Conservation (phyloP, 2,888 invertebrate genomes). For the Eupithecia dodoneata region DNA sequence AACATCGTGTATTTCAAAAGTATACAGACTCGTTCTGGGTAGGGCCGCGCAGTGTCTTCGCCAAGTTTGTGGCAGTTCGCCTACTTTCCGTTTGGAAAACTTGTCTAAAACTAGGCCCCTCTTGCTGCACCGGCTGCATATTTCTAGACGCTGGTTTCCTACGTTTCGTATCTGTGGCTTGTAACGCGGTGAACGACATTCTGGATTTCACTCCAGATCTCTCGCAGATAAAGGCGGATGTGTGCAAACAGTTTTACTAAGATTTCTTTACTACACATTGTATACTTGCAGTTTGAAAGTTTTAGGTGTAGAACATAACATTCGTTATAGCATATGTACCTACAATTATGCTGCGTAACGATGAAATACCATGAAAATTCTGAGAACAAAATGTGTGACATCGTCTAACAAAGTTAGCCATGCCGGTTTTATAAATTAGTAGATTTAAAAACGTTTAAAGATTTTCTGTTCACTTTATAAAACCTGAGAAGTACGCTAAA, state of each 20-base stretch:
- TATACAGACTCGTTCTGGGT: constrained; percentile 30
- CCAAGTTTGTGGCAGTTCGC: constrained; percentile 63
- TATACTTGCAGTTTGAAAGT: neutral
- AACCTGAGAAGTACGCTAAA: neutral
- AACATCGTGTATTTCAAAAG: constrained; percentile 33
- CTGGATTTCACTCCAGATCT: constrained; percentile 41
- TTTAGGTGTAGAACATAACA: neutral
- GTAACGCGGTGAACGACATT: constrained; percentile 42
- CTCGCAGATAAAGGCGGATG: constrained; percentile 32
- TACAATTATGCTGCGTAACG: neutral
- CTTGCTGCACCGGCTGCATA: constrained; percentile 62
- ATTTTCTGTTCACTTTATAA: neutral
- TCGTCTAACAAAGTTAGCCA: neutral
- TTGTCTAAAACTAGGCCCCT: constrained; percentile 74
- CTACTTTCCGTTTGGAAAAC: constrained; percentile 82
- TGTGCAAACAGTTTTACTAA: constrained; percentile 13
- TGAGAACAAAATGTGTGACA: neutral
- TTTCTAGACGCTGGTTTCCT: constrained; percentile 68
- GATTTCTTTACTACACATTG: neutral
- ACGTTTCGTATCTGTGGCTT: constrained; percentile 47
- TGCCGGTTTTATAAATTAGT: neutral
- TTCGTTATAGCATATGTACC: neutral
- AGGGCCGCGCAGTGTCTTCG: constrained; percentile 44
- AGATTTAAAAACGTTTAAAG: neutral
- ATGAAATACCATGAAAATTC: neutral